Evolutionary conservation across 2,113 vertebrate genomes (phyloP).

Genomic region (Rhodinocichla rosea): DNA sequence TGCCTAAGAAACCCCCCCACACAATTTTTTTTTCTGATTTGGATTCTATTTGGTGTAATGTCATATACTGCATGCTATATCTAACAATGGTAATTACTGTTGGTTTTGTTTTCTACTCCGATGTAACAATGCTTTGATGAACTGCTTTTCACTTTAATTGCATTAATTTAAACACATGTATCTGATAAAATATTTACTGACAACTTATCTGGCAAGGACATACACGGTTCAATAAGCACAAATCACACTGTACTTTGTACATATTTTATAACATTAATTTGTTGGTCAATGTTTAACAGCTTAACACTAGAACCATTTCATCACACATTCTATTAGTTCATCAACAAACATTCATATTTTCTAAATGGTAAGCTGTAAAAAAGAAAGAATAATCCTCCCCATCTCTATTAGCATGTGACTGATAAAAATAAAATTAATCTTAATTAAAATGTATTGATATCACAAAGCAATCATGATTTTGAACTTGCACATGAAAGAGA

Average conservation of each 20-base stretch:
- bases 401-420: neutral
- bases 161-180: constrained; percentile 39
- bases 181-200: constrained; percentile 50
- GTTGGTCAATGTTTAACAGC: constrained; percentile 48
- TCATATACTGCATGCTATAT: neutral
- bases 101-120: constrained; percentile 23
- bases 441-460: constrained; percentile 40
- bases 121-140: constrained; percentile 52
- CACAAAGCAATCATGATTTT: constrained; percentile 19
- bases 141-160: constrained; percentile 53
- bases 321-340: constrained; percentile 19
- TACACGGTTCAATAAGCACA: neutral
- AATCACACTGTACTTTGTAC: neutral
- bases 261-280: constrained; percentile 59
- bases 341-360: constrained; percentile 26
- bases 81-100: constrained; percentile 38
- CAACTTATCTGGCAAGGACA: constrained; percentile 30
- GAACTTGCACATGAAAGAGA: neutral
- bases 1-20: neutral
- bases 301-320: neutral
- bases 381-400: neutral
- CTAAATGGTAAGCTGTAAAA: constrained; percentile 4
- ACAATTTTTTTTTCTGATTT: neutral
- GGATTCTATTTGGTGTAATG: neutral
- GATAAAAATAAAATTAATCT: constrained; percentile 7